Evolutionary conservation across 2,888 invertebrate species (phyloP).

Genomic region (Schizotus pectinicornis): DNA sequence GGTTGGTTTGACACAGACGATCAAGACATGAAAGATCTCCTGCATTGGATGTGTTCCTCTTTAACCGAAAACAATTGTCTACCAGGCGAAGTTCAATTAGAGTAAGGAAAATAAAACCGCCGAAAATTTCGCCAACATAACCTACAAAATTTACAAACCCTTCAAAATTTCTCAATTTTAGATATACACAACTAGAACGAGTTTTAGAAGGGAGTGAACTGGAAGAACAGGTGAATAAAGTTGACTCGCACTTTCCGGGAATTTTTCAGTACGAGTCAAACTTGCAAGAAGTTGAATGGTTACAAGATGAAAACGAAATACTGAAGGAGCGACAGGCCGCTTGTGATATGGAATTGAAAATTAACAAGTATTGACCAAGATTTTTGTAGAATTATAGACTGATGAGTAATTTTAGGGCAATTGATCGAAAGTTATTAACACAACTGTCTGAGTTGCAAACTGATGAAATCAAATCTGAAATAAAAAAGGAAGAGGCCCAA

Average conservation of each 20-base stretch:
- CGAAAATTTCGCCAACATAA: neutral
- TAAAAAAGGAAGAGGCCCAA: conserved; percentile 36
- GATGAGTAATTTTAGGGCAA: conserved; percentile 31
- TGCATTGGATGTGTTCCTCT: conserved; percentile 48
- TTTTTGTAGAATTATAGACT: neutral
- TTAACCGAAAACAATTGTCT: conserved; percentile 45
- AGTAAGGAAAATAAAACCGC: conserved; percentile 37
- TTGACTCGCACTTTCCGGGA: conserved; percentile 40
- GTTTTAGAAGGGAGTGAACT: conserved; percentile 31
- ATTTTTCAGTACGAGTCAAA: conserved; percentile 44
- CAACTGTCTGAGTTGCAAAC: conserved; percentile 32
- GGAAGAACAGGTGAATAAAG: conserved; percentile 32
- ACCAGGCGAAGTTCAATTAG: conserved; percentile 36
- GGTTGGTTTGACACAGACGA: conserved; percentile 53
- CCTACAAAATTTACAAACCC: neutral
- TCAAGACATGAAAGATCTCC: conserved; percentile 38
- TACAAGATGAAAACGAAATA: conserved; percentile 42
- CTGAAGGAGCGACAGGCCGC: conserved; percentile 34
- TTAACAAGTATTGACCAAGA: conserved; percentile 14
- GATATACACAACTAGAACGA: conserved; percentile 30
- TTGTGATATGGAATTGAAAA: conserved; percentile 11
- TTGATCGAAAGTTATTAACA: conserved; percentile 34
- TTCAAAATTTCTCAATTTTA: conserved; percentile 22
- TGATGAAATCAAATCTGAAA: conserved; percentile 36
- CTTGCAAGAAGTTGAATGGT: conserved; percentile 39